Percentiles rank a stretch among this genome's conserved stretches.
These are phyloP conservation scores for Odontocerum albicorne DNA, from an alignment of 2,888 invertebrate species.

Conservation along the genomic window DNA sequence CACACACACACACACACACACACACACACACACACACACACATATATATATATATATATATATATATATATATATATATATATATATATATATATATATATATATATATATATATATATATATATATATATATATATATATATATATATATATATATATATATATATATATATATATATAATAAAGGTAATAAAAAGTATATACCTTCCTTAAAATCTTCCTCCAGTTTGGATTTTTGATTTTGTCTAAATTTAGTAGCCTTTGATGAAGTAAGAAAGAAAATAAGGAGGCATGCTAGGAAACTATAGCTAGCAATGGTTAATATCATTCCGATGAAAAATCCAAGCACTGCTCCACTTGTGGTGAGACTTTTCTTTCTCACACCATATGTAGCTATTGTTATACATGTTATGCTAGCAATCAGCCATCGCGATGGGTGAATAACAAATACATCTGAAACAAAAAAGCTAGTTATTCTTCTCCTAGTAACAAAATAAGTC, in stretches of 20 bases:
- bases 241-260: slow-evolving; percentile 74
- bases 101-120: too few species aligned
- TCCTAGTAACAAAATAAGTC: not conserved
- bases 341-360: slow-evolving; percentile 72
- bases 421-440: slow-evolving; percentile 67
- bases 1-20: too few species aligned
- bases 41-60: too few species aligned
- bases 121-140: too few species aligned
- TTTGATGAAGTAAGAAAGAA: slow-evolving; percentile 82
- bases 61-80: too few species aligned
- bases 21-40: too few species aligned
- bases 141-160: too few species aligned
- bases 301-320: slow-evolving; percentile 77
- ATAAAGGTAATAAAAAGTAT: not conserved
- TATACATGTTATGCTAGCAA: slow-evolving; percentile 65
- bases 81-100: too few species aligned
- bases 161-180: too few species aligned
- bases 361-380: slow-evolving; percentile 66
- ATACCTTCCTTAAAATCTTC: slow-evolving; percentile 78
- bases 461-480: not conserved
- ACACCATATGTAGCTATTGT: slow-evolving; percentile 67
- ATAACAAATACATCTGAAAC: slow-evolving; percentile 58
- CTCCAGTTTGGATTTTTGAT: slow-evolving; percentile 70
- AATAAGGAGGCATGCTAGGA: slow-evolving; percentile 68
- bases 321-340: slow-evolving; percentile 73